Conservation (phyloP, 2,797 vertebrate species). For the Sebastes iracundus region DNA sequence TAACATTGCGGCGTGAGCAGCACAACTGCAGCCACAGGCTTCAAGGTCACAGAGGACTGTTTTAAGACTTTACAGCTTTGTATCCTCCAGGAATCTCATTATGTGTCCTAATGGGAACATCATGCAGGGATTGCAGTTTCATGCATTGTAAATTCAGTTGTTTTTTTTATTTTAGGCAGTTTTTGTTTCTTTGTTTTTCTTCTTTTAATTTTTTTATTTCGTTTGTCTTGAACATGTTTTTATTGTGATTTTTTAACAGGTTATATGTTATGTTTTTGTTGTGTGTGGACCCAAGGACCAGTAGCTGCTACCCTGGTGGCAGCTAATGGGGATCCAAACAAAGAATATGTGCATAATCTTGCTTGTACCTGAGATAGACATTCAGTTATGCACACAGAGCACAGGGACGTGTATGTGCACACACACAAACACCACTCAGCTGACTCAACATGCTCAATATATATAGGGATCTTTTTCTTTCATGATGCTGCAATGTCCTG, state of each 20-base stretch:
- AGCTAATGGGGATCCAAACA: too few species aligned
- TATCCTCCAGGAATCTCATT: constrained; percentile 21
- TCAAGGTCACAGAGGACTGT: constrained; percentile 72
- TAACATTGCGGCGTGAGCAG: constrained; percentile 68
- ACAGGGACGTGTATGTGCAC: background rate
- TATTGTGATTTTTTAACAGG: too few species aligned
- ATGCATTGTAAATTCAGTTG: too few species aligned
- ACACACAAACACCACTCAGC: constrained; percentile 14
- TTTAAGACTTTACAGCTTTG: constrained; percentile 45
- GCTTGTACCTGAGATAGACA: background rate
- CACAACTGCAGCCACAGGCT: constrained; percentile 61
- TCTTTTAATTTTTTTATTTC: too few species aligned
- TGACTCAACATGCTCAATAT: constrained; percentile 17
- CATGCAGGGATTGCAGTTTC: background rate
- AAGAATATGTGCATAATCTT: constrained; percentile 5
- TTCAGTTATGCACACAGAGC: background rate
- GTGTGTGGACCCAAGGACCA: accelerated
- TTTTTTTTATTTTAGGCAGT: too few species aligned
- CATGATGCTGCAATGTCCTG: constrained; percentile 34
- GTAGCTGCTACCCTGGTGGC: too few species aligned
- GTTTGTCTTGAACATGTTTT: too few species aligned
- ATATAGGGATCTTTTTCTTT: constrained; percentile 1
- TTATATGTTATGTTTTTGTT: too few species aligned
- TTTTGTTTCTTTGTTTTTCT: too few species aligned
- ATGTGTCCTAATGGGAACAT: constrained; percentile 18